Evolutionary conservation across 2,113 vertebrate species (phyloP), one percentile per base, ranked within the genome.

Genomic region (Oxyura jamaicensis): DNA sequence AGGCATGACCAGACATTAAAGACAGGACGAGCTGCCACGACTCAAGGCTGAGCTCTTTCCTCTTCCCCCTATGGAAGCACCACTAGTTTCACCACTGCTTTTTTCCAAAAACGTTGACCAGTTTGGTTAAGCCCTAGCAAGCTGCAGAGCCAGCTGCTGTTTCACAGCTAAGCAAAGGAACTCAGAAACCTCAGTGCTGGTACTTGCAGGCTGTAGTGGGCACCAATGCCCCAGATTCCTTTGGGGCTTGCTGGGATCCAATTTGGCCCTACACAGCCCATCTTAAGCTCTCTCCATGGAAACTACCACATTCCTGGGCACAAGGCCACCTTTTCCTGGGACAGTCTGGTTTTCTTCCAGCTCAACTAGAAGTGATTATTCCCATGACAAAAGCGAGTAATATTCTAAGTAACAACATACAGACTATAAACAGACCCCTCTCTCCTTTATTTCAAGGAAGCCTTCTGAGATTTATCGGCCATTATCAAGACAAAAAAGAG

Each of bases 221-320:
- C 69, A 89, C 9, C 60, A 75, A 13, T 0, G 0, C 42, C 41
- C 36, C 80, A 71, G 73, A 63, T 63, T 67, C 39, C 56, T 88
- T 81, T 0, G 0, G 48, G 78, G 56, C 63, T 94, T 80, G 28
- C 62, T 95, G 91, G 74, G 71, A 85, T 87, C 81, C 69, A 23
- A 72, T 89, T 90, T 95, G 81, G 62, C 81, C 67, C 62, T 60
- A 81, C 44, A 77, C 35, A 83, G 41, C n/a, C 82, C 74, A 73
- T 90, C 82, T 74, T 88, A 87, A 95, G 91, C 87, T 95, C 68
- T 91, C 22, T 2, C 71, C 46, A 52, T 85, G 78, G 87, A 96
- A 95, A 95, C 78, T 44, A 82, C 52, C 58, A 66, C 48, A 41
- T 83, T 95, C 69, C 68, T 78, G 56, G 82, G 87, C 90, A 95